Percentiles rank a stretch among this genome's conserved stretches.
These are phyloP conservation scores for Colletes gigas DNA, from an alignment of 1,140 invertebrate genomes.

Conservation along the genomic window DNA sequence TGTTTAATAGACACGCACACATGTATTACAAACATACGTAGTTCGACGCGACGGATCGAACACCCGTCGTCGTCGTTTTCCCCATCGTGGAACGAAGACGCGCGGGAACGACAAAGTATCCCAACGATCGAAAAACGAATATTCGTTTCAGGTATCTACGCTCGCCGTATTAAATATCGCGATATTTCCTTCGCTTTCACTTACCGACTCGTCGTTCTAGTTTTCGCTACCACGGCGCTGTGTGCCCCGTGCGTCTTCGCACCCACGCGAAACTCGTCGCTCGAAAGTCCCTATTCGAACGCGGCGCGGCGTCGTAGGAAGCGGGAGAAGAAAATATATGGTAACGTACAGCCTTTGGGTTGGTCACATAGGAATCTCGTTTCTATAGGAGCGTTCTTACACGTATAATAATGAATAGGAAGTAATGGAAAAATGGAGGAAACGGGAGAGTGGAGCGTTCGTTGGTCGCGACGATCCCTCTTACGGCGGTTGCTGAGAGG, in stretches of 20 bases:
- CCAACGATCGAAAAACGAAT: neutral
- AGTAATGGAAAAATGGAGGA: neutral
- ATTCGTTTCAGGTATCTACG: neutral
- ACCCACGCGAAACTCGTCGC: slow-evolving; percentile 17
- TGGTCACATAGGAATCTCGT: slow-evolving; percentile 42
- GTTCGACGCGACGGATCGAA: slow-evolving; percentile 36
- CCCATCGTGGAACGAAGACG: slow-evolving; percentile 1
- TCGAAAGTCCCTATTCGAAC: neutral
- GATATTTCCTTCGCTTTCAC: slow-evolving; percentile 25
- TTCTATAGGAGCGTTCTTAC: slow-evolving; percentile 26
- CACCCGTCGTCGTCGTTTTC: neutral
- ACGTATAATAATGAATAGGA: neutral
- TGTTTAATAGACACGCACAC: slow-evolving; percentile 34
- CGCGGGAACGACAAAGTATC: neutral
- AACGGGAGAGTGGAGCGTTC: neutral
- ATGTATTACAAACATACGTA: slow-evolving; percentile 50
- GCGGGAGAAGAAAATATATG: slow-evolving; percentile 19
- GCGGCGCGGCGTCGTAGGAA: slow-evolving; percentile 9
- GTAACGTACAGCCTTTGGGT: slow-evolving; percentile 60
- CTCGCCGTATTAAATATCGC: neutral
- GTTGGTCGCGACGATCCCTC: neutral
- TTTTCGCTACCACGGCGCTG: slow-evolving; percentile 1
- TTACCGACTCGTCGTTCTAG: slow-evolving; percentile 3
- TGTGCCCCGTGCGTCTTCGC: slow-evolving; percentile 29
- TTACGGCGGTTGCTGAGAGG: slow-evolving; percentile 65